Evolutionary conservation across 37 sponge, comb jelly and placozoan genomes (phyloP).

Genomic region (Agelas oroides): DNA sequence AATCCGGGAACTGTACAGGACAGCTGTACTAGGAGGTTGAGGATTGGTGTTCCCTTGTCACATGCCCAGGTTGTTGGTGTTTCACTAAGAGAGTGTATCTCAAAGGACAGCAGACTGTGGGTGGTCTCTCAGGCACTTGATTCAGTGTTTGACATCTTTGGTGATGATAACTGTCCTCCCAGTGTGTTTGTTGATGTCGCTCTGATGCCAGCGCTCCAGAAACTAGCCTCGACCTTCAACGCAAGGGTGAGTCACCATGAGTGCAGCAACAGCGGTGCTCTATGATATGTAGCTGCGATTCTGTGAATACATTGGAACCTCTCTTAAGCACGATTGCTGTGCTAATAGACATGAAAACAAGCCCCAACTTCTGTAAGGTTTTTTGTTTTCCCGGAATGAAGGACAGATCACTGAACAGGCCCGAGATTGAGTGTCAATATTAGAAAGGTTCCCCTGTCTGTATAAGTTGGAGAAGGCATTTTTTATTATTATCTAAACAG

Average conservation of each 20-base stretch:
- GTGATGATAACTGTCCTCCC: constrained; percentile 35
- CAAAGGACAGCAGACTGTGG: constrained; percentile 14
- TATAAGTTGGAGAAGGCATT: too few species aligned
- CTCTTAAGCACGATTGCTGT: not conserved
- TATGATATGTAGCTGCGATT: too few species aligned
- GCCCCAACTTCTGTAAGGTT: not conserved
- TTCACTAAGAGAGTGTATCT: constrained; percentile 36
- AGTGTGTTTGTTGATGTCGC: not conserved
- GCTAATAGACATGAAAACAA: not conserved
- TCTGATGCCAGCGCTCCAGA: constrained; percentile 17
- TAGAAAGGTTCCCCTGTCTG: too few species aligned
- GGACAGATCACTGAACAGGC: too few species aligned
- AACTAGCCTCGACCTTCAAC: not conserved
- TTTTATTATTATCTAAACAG: too few species aligned
- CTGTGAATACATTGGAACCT: not conserved
- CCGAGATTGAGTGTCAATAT: too few species aligned
- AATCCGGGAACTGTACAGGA: too few species aligned
- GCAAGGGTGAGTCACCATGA: constrained; percentile 9
- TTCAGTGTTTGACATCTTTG: constrained; percentile 44
- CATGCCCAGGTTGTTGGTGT: constrained; percentile 24
- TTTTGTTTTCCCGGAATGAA: too few species aligned
- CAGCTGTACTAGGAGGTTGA: too few species aligned
- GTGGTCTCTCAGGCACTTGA: constrained; percentile 50
- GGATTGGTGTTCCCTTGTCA: too few species aligned
- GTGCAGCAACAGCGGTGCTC: too few species aligned